phyloP scores from a whole-genome alignment of 2,113 vertebrate genomes.

The Labeo rohita region DNA sequence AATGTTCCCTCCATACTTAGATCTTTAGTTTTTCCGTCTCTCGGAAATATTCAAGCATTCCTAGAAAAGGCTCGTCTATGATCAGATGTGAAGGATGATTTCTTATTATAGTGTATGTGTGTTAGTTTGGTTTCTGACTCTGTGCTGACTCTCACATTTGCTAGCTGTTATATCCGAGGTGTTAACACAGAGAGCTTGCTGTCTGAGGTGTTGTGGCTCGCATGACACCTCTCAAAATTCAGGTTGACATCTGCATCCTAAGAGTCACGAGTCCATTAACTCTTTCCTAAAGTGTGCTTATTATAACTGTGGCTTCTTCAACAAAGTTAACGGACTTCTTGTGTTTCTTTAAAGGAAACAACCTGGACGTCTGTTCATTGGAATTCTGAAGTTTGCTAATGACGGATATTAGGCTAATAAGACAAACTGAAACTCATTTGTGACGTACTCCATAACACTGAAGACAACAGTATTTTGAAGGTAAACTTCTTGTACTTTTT shows the following conservation, averaged over 20 bases:
- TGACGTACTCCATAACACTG: not conserved
- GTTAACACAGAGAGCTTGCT: constrained; percentile 40
- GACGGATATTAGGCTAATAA: constrained; percentile 1
- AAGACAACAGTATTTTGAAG: constrained; percentile 23
- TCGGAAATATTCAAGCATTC: not conserved
- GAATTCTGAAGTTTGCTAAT: constrained; percentile 1
- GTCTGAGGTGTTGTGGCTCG: constrained; percentile 41
- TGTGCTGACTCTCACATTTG: constrained; percentile 17
- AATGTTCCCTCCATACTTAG: not conserved
- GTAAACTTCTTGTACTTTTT: not conserved
- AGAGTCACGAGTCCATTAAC: constrained; percentile 37
- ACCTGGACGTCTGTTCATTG: not conserved
- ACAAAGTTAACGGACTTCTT: not conserved
- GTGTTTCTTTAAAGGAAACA: not conserved
- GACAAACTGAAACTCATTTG: not conserved
- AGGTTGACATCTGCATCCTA: constrained; percentile 41
- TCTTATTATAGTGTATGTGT: constrained; percentile 35
- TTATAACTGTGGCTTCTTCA: not conserved
- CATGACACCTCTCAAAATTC: constrained; percentile 46
- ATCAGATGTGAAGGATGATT: constrained; percentile 17
- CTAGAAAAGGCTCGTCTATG: not conserved
- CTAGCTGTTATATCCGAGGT: constrained; percentile 46
- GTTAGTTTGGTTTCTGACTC: constrained; percentile 32
- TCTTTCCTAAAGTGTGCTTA: not conserved
- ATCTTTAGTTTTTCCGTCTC: not conserved